Base-by-base conservation (phyloP, 1,140 invertebrate species). In the Eriosoma lanigerum region DNA sequence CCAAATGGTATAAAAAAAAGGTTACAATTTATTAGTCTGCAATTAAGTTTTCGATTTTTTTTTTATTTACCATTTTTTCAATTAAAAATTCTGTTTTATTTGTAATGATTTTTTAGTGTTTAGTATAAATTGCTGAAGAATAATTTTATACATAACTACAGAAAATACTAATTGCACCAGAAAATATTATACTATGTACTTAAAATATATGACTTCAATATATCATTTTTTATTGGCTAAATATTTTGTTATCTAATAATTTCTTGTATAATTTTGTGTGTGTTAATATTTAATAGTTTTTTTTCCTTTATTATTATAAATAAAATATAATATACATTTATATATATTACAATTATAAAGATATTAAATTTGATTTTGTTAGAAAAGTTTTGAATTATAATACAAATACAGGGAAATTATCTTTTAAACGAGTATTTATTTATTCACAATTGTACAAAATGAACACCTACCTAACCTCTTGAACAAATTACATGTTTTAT, bases 71-170 rank as follows among this genome's bases (percentile, higher is more conserved):
- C 10, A 29, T 29, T 62, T 38, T 62, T 32, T 17, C 26, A 62
- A 62, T 62, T 29, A 19, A 62, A 32, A 17, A 62, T 32, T 19
- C 1, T 3, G 17, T 54, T 56, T 21, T 62, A 38, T 66, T n/a
- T 66, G n/a, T n/a, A n/a, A n/a, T n/a, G n/a, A n/a, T 66, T 66
- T 66, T 66, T 38, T 19, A 66, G 62, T 38, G 32, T 66, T 21
- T 66, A 64, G 29, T 3, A 32, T 8, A 8, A 19, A 32, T 17
- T 29, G 0, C 17, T 19, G 17, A 62, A n/a, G 8, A 19, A 62
- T 19, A 17, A n/a, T 32, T n/a, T 38, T n/a, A 38, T 38, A 38
- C 32, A 38, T 3, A 38, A 4, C 32, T 19, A 62, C 29, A n/a
- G 29, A 32, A 64, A 10, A 19, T 3, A 58, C 0, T 6, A 6